These are phyloP conservation scores for Potamarius usumacintae DNA, from an alignment of 2,113 vertebrate species.

Conservation along the genomic window DNA sequence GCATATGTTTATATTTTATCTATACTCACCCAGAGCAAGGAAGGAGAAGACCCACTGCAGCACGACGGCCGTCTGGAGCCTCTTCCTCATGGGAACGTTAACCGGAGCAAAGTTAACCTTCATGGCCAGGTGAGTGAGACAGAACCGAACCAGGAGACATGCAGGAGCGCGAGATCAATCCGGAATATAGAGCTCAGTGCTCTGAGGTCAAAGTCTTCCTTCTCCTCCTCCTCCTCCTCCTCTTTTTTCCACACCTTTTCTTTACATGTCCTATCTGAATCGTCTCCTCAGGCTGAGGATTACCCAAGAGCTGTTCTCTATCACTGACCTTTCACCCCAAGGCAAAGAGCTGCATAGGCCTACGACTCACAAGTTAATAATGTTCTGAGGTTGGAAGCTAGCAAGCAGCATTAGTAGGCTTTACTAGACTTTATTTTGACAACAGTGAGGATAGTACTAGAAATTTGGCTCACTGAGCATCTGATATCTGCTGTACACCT, in stretches of 20 bases:
- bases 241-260: conserved; percentile 14
- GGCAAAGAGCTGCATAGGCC: not conserved
- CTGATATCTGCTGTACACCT: not conserved
- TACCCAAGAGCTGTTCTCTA: conserved; percentile 44
- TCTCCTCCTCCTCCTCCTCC: conserved; percentile 44
- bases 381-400: not conserved
- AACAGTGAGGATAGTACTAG: not conserved
- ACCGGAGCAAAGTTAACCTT: conserved; percentile 78
- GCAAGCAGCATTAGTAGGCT: not conserved
- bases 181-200: not conserved
- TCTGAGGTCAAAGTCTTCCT: conserved; percentile 70
- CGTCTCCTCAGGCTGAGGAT: conserved; percentile 46
- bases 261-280: conserved; percentile 60
- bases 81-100: conserved; percentile 66
- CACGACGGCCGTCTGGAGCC: conserved; percentile 78
- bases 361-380: not conserved
- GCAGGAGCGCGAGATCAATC: conserved; percentile 2
- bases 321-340: conserved; percentile 64
- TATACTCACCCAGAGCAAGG: conserved; percentile 77
- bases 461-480: fast-evolving
- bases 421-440: not conserved
- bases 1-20: not conserved
- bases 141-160: not conserved
- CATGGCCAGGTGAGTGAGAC: conserved; percentile 61
- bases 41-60: conserved; percentile 82